Percentiles rank a stretch among this genome's conserved stretches.
Conservation (phyloP, 2,113 vertebrate genomes). For the Gadus macrocephalus region DNA sequence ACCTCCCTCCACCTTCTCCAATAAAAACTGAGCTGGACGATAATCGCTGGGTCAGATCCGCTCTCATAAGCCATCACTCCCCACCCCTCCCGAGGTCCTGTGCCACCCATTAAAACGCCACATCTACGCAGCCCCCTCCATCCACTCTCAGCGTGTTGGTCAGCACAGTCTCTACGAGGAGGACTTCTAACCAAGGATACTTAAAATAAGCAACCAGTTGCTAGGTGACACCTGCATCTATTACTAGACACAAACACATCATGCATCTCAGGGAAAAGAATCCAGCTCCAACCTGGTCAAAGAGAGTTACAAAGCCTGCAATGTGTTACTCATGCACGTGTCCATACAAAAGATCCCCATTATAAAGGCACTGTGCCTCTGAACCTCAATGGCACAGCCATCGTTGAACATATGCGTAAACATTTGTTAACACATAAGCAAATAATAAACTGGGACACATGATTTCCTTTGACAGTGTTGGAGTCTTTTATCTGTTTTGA, state of each 20-base stretch:
- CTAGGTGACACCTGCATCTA: constrained; percentile 53
- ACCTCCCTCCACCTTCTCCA: constrained; percentile 12
- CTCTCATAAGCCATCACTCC: not conserved
- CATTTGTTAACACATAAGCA: too few relatives aligned
- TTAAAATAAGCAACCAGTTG: constrained; percentile 51
- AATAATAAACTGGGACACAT: too few relatives aligned
- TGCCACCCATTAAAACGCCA: not conserved
- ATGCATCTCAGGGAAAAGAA: not conserved
- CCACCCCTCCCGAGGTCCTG: not conserved
- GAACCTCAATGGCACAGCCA: too few relatives aligned
- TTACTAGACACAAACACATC: constrained; percentile 18
- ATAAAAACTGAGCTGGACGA: constrained; percentile 5
- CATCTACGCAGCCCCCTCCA: not conserved
- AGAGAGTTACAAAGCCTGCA: too few relatives aligned
- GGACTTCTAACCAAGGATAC: constrained; percentile 25
- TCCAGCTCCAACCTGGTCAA: too few relatives aligned
- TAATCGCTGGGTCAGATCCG: constrained; percentile 4
- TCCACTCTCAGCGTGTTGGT: constrained; percentile 13
- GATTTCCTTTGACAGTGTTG: too few relatives aligned
- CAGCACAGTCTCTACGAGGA: constrained; percentile 12
- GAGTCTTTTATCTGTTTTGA: too few relatives aligned
- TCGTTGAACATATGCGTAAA: too few relatives aligned
- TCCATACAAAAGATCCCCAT: too few relatives aligned
- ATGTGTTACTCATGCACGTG: too few relatives aligned
- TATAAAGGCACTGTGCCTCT: too few relatives aligned